These are phyloP conservation scores for Drosophila kokeensis DNA, from an alignment of 2,888 invertebrate species.

Conservation along the genomic window DNA sequence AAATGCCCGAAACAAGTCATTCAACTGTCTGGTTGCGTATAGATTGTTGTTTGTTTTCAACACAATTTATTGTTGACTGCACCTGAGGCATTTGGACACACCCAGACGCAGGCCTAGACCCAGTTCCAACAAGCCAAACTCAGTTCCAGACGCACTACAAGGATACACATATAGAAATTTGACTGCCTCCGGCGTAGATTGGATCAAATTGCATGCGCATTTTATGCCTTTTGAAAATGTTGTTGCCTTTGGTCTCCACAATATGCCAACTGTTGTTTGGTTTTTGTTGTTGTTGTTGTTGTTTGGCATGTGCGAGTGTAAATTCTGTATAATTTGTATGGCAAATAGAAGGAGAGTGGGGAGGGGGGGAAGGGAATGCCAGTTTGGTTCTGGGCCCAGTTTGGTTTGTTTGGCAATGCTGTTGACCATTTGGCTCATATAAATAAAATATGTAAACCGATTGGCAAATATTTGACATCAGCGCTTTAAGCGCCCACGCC, in stretches of 20 bases:
- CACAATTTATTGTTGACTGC: constrained; percentile 73
- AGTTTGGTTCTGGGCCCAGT: constrained; percentile 22
- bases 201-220: constrained; percentile 53
- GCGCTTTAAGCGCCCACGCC: constrained; percentile 62
- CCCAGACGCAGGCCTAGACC: neutral
- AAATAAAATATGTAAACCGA: constrained; percentile 79
- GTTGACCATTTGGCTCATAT: constrained; percentile 76
- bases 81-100: constrained; percentile 60
- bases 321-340: constrained; percentile 73
- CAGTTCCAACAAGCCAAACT: neutral
- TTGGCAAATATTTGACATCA: constrained; percentile 69
- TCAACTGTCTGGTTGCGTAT: constrained; percentile 27
- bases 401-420: constrained; percentile 47
- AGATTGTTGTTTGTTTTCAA: constrained; percentile 69
- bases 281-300: constrained; percentile 31
- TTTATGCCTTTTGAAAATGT: constrained; percentile 47
- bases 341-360: constrained; percentile 51
- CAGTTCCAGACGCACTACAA: constrained; percentile 1
- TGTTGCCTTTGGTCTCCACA: constrained; percentile 52
- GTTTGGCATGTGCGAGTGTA: constrained; percentile 37
- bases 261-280: constrained; percentile 43
- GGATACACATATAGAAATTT: constrained; percentile 13
- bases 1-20: constrained; percentile 14
- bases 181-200: constrained; percentile 3
- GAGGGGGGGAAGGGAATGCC: too few species aligned